Base-by-base conservation (phyloP, 2,113 vertebrate species). In the Cygnus atratus region DNA sequence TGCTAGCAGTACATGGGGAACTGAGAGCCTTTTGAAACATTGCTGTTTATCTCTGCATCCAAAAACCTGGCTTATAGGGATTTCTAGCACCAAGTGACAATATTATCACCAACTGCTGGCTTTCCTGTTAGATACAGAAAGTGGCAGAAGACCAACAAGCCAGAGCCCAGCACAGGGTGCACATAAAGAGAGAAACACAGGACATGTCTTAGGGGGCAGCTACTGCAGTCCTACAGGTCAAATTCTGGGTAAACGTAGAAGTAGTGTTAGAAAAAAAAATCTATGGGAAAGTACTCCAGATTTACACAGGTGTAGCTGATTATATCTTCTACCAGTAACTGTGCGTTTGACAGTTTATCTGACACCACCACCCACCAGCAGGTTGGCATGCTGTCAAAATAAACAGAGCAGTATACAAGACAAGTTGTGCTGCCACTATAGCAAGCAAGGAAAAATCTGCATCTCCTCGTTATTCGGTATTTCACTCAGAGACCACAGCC, bases 261-360 rank as follows among this genome's bases (percentile, higher is more conserved):
- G 22, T 26, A 83, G 50, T 3, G 33, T 2, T 13, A 24, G 28
- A 29, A 35, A 43, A 76, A 73, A 16, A 65, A 55, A 33, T 4
- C 57, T 63, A 43, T 31, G 37, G 39, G 50, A 87, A 91, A 81
- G 10, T 29, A 48, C 15, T 75, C 37, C 84, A 89, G 44, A 84
- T 90, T 91, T 81, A 62, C 19, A 12, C 12, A 87, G 82, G 90
- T 84, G 10, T 2, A 58, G 62, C 16, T 37, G 72, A 76, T 39
- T 43, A 29, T 44, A 48, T 61, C 80, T 84, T 50, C 46, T 46
- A 84, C 39, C 14, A 90, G 19, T 25, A 73, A 76, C 62, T 77
- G 44, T 70, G 63, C 75, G 76, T 63, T 85, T 81, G 91, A 92
- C 93, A 94, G 84, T 95, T 95, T 86, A 84, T 90, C 71, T 83